phyloP scores from a whole-genome alignment of 2,113 vertebrate species.

The Apaloderma vittatum region DNA sequence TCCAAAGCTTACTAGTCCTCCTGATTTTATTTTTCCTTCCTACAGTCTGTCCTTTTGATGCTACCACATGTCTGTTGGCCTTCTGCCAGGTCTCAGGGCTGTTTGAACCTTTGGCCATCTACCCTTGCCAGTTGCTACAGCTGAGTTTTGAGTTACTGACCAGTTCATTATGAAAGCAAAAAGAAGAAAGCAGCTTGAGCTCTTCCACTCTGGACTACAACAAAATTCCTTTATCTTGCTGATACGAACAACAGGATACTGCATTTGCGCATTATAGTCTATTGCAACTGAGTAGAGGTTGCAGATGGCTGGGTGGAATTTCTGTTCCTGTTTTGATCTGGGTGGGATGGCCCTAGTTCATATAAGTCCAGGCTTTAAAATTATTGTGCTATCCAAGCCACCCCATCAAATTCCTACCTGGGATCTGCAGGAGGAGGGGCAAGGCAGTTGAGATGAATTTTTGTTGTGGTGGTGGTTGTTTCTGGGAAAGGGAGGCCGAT shows the following conservation, averaged over 20 bases:
- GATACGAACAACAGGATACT: neutral
- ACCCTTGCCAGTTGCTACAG: neutral
- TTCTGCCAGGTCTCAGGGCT: neutral
- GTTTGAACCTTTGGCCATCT: neutral
- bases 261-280: neutral
- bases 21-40: neutral
- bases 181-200: neutral
- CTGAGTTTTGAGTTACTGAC: neutral
- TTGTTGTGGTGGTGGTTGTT: neutral
- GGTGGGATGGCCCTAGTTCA: neutral
- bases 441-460: neutral
- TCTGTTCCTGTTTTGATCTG: neutral
- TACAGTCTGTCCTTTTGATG: neutral
- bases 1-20: neutral
- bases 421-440: neutral
- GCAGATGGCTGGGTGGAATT: neutral
- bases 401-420: neutral
- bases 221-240: neutral
- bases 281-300: neutral
- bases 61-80: neutral
- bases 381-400: neutral
- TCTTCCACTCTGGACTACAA: neutral
- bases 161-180: neutral
- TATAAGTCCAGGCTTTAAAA: neutral
- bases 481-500: neutral